Evolutionary conservation across 2,797 vertebrate species (phyloP).

Genomic region (Dendrocincla tyrannina): DNA sequence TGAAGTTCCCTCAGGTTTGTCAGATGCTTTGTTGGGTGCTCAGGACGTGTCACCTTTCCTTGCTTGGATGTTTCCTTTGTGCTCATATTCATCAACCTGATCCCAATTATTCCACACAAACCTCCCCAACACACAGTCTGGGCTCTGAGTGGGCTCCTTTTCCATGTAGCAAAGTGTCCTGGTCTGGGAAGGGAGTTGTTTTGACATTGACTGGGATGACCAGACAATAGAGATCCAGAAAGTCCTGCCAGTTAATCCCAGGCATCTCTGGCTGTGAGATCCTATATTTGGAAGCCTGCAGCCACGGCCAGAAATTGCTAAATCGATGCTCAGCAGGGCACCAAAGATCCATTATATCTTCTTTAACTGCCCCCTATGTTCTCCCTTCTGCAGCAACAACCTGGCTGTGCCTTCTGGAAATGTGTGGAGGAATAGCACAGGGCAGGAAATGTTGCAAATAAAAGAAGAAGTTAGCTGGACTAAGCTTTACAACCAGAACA

Average conservation of each 20-base stretch:
- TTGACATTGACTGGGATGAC: neutral
- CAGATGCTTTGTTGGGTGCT: neutral
- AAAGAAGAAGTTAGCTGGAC: neutral
- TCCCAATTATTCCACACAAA: fast-evolving
- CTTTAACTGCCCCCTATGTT: neutral
- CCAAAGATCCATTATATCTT: neutral
- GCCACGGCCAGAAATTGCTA: neutral
- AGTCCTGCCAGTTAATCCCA: slow-evolving; percentile 16
- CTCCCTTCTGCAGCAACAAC: slow-evolving; percentile 14
- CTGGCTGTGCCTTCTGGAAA: neutral
- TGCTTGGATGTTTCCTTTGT: neutral
- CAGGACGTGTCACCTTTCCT: neutral
- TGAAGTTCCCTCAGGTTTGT: neutral
- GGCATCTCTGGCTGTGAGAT: neutral
- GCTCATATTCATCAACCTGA: neutral
- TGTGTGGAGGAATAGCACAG: neutral
- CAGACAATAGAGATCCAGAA: neutral
- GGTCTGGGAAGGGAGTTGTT: neutral
- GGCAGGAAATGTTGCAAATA: neutral
- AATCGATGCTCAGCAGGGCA: slow-evolving; percentile 1
- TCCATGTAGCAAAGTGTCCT: neutral
- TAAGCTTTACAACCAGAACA: neutral
- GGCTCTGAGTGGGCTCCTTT: neutral
- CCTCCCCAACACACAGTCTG: fast-evolving
- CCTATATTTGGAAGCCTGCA: slow-evolving; percentile 13